Evolutionary conservation across 2,888 invertebrate genomes (phyloP).

Genomic region (Petrolisthes manimaculis): DNA sequence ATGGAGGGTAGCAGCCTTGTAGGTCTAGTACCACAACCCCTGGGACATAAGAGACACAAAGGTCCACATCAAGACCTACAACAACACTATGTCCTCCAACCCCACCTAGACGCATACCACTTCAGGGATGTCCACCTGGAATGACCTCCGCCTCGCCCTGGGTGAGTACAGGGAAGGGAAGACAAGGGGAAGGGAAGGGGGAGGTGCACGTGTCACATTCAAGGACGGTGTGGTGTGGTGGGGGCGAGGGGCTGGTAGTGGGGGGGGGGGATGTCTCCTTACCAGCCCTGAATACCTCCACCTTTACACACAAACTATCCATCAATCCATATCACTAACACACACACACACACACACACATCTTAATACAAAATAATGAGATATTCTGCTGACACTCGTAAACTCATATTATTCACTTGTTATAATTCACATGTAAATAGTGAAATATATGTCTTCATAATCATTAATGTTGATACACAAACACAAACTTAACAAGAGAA

Average conservation of each 20-base stretch:
- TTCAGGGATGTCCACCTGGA: constrained; percentile 14
- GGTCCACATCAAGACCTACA: background rate
- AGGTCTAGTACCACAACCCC: background rate
- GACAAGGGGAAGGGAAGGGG: too few relatives aligned
- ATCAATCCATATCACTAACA: too few relatives aligned
- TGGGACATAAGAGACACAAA: constrained; percentile 35
- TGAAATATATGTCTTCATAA: too few relatives aligned
- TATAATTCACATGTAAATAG: too few relatives aligned
- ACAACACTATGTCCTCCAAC: background rate
- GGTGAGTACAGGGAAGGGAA: background rate
- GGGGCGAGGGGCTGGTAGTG: background rate
- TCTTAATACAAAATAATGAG: too few relatives aligned
- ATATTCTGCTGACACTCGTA: too few relatives aligned
- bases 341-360: too few relatives aligned
- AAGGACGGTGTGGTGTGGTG: background rate
- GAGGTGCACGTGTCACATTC: background rate
- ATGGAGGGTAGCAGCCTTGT: background rate
- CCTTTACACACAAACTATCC: too few relatives aligned
- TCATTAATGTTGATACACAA: too few relatives aligned
- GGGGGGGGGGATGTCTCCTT: background rate
- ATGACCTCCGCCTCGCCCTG: background rate
- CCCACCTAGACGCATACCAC: background rate
- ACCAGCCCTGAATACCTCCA: too few relatives aligned
- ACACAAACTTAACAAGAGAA: too few relatives aligned
- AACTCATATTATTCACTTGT: too few relatives aligned